Evolutionary conservation across 2,113 vertebrate species (phyloP).

Genomic region (Psittacus erithacus): DNA sequence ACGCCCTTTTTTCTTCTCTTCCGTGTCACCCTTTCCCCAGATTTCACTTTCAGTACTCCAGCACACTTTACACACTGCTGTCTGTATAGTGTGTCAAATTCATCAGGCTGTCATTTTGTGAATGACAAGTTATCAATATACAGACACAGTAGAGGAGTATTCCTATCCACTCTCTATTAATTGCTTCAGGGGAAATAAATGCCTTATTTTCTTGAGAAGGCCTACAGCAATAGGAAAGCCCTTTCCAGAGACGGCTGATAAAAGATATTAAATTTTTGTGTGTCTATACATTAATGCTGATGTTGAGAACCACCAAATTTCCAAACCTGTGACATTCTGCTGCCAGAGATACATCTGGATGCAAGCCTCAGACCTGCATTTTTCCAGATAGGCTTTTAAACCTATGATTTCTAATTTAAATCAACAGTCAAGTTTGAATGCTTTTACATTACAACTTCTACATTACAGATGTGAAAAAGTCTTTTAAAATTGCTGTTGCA

Average conservation of each 20-base stretch:
- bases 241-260: not conserved
- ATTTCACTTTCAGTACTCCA: not conserved
- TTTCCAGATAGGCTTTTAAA: not conserved
- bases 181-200: not conserved
- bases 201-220: not conserved
- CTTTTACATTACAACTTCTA: not conserved
- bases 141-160: not conserved
- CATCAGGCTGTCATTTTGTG: not conserved
- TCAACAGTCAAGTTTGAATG: not conserved
- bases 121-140: not conserved
- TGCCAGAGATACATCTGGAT: not conserved
- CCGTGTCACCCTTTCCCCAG: not conserved
- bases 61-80: not conserved
- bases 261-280: not conserved
- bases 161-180: not conserved
- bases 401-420: not conserved
- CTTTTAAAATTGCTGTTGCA: not conserved
- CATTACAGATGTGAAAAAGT: not conserved
- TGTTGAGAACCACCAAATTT: not conserved
- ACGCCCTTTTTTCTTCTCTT: not conserved
- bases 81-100: not conserved
- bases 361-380: not conserved
- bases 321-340: not conserved
- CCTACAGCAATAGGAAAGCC: not conserved
- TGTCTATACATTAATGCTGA: not conserved